Base-by-base conservation (phyloP, 53 echinoderm and acorn worm genomes). In the Stichopus horrens region DNA sequence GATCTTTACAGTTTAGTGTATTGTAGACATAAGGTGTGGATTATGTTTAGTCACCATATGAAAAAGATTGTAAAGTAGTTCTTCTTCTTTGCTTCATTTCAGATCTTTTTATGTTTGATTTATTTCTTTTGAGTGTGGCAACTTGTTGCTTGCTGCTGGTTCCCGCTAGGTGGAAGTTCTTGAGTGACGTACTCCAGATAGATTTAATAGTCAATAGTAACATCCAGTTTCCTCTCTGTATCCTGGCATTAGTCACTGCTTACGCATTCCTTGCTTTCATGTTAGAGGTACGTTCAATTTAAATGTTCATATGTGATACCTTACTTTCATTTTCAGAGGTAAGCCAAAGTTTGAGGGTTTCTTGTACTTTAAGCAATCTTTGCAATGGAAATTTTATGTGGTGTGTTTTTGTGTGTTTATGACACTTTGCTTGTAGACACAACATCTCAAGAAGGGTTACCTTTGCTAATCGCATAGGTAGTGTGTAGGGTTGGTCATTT, bases 191-290 rank as follows among this genome's bases (percentile, higher is more conserved):
- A 80, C 78, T 97, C n/a, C 92, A 97, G 76, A 74, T 94, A 21
- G 89, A 92, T 22, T 90, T 92, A 23, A 76, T 92, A 16, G 91
- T 92, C 68, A 90, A 77, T 11, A 88, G 88, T 5, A 89, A 91
- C 67, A 79, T 93, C 3, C 16, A 60, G 54, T 97, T 90, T 75
- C 90, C 91, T 56, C 23, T 92, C 65, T 83, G 91, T 79, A 90
- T 97, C 19, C 84, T 90, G 4, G 92, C 86, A 0, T 65, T 97
- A 71, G 90, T 97, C 23, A 74, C 92, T 77, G 55, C 89, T 53
- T 95, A 97, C 83, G 89, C 88, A n/a, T 73, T 92, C 13, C 53
- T 90, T 21, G 93, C 95, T 7, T 95, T 95, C 67, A 59, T 89
- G 5, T 53, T 97, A 79, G 97, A 97, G 94, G 97, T 94, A 88